Conservation (phyloP, 2,797 vertebrate genomes). For the Otolemur crassicaudatus region DNA sequence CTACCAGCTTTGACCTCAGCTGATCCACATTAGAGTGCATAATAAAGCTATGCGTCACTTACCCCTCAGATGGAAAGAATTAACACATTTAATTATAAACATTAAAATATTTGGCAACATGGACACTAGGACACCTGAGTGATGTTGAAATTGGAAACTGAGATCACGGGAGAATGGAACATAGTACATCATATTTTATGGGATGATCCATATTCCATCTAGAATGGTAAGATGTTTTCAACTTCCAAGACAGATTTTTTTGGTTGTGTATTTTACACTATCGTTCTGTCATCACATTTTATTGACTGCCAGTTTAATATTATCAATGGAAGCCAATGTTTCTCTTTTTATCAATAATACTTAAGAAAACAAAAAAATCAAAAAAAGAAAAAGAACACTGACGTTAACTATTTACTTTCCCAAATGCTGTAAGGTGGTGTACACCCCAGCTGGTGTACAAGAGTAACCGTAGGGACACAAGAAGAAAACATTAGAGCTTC, state of each 20-base stretch:
- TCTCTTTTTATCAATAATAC: conserved; percentile 29
- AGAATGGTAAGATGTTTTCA: conserved; percentile 12
- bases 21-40: too few relatives aligned
- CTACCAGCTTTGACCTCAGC: not conserved
- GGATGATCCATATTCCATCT: not conserved
- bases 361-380: conserved; percentile 17
- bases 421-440: not conserved
- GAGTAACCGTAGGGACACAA: not conserved
- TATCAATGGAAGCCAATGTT: not conserved
- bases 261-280: not conserved
- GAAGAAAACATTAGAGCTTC: not conserved
- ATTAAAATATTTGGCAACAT: not conserved
- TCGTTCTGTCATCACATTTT: not conserved
- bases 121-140: not conserved
- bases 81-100: not conserved
- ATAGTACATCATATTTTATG: not conserved
- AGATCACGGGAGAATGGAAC: conserved; percentile 35
- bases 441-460: not conserved
- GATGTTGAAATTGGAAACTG: not conserved
- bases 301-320: not conserved
- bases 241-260: not conserved
- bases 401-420: not conserved
- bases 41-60: not conserved
- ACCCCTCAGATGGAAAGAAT: not conserved
- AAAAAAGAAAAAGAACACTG: not conserved